phyloP scores from a whole-genome alignment of 2,888 invertebrate species.

The Aphidius colemani region DNA sequence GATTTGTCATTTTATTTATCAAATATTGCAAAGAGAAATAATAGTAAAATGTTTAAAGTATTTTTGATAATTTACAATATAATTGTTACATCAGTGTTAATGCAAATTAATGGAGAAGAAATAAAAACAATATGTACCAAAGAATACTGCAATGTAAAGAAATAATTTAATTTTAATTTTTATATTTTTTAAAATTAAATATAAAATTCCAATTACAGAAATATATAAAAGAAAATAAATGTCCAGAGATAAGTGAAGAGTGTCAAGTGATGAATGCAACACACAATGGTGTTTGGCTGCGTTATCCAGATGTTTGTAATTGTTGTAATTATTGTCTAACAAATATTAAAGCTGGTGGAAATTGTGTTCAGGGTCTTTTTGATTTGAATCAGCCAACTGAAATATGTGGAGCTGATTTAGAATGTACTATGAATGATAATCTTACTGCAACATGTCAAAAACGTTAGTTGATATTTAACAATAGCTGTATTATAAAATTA shows the following conservation, averaged over 20 bases:
- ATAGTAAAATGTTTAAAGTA: too few species aligned
- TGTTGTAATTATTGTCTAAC: slow-evolving; percentile 69
- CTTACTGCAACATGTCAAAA: slow-evolving; percentile 60
- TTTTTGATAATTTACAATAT: too few species aligned
- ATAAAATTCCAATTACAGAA: slow-evolving; percentile 19
- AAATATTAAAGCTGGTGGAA: slow-evolving; percentile 62
- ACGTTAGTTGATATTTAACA: slow-evolving; percentile 58
- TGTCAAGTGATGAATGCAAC: slow-evolving; percentile 66
- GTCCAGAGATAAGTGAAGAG: slow-evolving; percentile 56
- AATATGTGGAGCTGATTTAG: slow-evolving; percentile 67
- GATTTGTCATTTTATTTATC: too few species aligned
- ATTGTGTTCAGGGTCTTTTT: slow-evolving; percentile 63
- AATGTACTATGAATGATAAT: slow-evolving; percentile 55
- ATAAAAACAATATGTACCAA: slow-evolving; percentile 26
- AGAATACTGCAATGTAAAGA: slow-evolving; percentile 31
- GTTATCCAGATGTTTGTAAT: slow-evolving; percentile 67
- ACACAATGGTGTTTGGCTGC: slow-evolving; percentile 63
- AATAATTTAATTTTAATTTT: slow-evolving; percentile 5
- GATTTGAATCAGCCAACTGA: slow-evolving; percentile 64
- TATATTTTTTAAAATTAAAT: background rate
- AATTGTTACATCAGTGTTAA: too few species aligned
- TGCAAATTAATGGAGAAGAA: background rate
- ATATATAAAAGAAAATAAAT: slow-evolving; percentile 50
- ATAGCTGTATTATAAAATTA: background rate
- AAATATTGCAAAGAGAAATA: too few species aligned